phyloP scores from a whole-genome alignment of 1,140 invertebrate species.

The Orchestia grillus region DNA sequence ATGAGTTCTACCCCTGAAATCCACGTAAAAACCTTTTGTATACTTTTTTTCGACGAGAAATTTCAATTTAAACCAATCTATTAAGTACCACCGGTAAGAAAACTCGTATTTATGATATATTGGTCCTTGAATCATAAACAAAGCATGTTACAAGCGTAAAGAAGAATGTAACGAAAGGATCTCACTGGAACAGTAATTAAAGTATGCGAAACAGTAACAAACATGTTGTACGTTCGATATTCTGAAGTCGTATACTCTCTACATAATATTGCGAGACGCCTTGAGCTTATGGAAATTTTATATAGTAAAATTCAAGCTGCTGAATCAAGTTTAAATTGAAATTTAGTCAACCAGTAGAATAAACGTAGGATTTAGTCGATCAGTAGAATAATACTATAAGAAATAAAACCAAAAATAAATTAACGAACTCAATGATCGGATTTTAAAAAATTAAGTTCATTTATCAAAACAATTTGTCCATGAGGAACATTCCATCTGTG shows the following conservation, averaged over 20 bases:
- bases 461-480: neutral
- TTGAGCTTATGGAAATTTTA: neutral
- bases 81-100: neutral
- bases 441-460: no score
- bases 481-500: neutral
- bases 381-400: no score
- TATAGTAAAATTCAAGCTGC: neutral
- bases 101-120: neutral
- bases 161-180: neutral
- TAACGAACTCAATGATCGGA: no score
- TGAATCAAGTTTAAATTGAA: neutral
- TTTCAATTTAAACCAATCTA: neutral
- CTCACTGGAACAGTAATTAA: neutral
- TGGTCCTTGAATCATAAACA: neutral
- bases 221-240: neutral
- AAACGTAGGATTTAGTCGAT: no score
- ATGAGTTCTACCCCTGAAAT: neutral
- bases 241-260: no score
- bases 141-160: neutral
- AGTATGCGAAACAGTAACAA: neutral
- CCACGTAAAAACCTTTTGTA: neutral
- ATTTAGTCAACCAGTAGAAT: no score
- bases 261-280: neutral
- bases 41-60: neutral
- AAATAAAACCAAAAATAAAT: no score